Percentiles rank a stretch among this genome's conserved stretches.
Conservation (phyloP, 2,888 invertebrate genomes). For the Chaetogeoica ovagalla region DNA sequence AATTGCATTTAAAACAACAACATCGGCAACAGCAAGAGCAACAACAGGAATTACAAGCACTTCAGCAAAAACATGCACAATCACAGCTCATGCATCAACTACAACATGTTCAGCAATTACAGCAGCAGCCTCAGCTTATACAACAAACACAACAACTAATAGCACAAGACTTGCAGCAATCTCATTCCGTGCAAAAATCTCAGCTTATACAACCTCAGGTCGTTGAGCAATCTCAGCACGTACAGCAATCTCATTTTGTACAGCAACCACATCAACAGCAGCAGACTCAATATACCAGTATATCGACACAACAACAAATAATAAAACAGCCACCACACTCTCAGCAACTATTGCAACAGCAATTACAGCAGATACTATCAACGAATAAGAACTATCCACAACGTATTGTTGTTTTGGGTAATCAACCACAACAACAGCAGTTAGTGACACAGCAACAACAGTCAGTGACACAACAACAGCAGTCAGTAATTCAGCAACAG, state of each 20-base stretch:
- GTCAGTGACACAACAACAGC: neutral
- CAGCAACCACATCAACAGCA: neutral
- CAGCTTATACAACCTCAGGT: neutral
- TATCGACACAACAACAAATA: slow-evolving; percentile 13
- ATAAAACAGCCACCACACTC: slow-evolving; percentile 18
- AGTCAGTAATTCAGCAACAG: no score
- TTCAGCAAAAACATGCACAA: slow-evolving; percentile 4
- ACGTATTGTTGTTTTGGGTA: slow-evolving; percentile 21
- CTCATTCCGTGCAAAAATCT: neutral
- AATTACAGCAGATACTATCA: slow-evolving; percentile 20
- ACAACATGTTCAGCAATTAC: neutral
- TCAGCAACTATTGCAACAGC: slow-evolving; percentile 11
- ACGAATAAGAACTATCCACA: slow-evolving; percentile 26
- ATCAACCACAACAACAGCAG: slow-evolving; percentile 25
- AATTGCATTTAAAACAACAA: slow-evolving; percentile 15
- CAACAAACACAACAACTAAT: slow-evolving; percentile 3
- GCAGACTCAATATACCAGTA: neutral
- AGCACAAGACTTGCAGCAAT: neutral
- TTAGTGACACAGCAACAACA: slow-evolving; percentile 24
- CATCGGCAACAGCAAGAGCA: slow-evolving; percentile 15
- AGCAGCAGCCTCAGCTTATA: neutral
- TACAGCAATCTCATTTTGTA: slow-evolving; percentile 2
- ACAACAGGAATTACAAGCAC: neutral
- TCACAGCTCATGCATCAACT: neutral
- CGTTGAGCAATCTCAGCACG: no score